Evolutionary conservation across 1,140 invertebrate genomes (phyloP), one percentile per base, ranked within the genome.

Genomic region (Mycetomoellerius zeteki): DNA sequence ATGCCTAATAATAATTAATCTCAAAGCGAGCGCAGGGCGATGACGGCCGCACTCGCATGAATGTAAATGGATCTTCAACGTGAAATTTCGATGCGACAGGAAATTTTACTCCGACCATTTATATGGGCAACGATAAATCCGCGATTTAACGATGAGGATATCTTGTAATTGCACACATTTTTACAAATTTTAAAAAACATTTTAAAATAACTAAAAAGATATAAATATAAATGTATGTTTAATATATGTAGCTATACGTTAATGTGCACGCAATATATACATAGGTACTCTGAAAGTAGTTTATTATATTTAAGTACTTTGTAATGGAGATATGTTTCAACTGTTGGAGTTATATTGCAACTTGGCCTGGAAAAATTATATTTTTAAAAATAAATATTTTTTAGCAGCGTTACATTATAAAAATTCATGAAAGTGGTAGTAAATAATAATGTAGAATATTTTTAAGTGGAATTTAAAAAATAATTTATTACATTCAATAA

Each of bases 1-100:
- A 37, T 73, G 67, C 72, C 80, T 84, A 84, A 84, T 84, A 84
- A 84, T 84, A 84, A 84, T 84, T 84, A 75, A 84, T 84, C 69
- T 69, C 69, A 54, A 84, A 73, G 69, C 69, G 24, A 75, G 54
- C 69, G 47, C 47, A 30, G 64, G 37, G 80, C 69, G 54, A 75
- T 84, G 80, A 84, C 69, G 69, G 37, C 80, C 69, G 43, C 54
- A 27, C 65, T 81, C 52, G 69, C 69, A 84, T 84, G 24, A 84
- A 84, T 84, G 80, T 84, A 84, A 84, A 84, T 84, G 54, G 54
- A 60, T 84, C 80, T 60, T 84, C 69, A 75, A 56, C 54, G 27
- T 73, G 69, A 62, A 75, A 84, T 84, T 84, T 84, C 69, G 80
- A 82, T 56, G 24, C 24, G 67, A 47, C 56, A 75, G 54, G 37